Percentiles rank a stretch among this genome's conserved stretches.
Conservation (phyloP, 2,797 vertebrate genomes). For the Crotalus adamanteus region DNA sequence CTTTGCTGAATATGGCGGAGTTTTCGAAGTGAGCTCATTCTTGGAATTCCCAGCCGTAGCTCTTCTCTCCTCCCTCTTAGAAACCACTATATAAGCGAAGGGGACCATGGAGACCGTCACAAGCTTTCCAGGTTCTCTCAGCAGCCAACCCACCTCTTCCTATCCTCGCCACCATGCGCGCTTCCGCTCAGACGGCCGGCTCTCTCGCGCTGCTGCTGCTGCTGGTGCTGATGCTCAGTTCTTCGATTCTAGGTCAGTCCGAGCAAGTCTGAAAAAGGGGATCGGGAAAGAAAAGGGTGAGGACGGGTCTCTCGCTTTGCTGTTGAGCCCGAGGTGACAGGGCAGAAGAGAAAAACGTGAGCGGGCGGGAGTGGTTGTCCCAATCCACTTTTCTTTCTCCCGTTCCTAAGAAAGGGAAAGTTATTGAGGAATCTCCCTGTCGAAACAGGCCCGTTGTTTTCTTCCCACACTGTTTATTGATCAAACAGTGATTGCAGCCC, state of each 20-base stretch:
- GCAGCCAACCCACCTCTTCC: not conserved
- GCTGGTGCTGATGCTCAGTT: not conserved
- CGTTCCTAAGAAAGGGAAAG: not conserved
- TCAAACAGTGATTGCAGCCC: not conserved
- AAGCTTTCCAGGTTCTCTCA: not conserved
- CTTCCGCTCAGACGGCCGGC: not conserved
- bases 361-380: not conserved
- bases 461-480: not conserved
- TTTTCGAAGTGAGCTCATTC: not conserved
- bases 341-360: not conserved
- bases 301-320: not conserved
- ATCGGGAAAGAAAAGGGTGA: not conserved
- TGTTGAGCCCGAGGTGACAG: not conserved
- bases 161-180: not conserved
- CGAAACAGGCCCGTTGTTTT: not conserved
- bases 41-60: not conserved
- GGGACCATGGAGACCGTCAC: not conserved
- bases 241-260: not conserved
- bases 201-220: not conserved
- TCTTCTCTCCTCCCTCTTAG: not conserved
- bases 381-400: not conserved
- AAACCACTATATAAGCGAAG: not conserved
- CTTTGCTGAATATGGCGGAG: not conserved
- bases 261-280: not conserved
- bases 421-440: not conserved